These are phyloP conservation scores for Amia ocellicauda DNA, from an alignment of 2,113 vertebrate species.

Conservation along the genomic window DNA sequence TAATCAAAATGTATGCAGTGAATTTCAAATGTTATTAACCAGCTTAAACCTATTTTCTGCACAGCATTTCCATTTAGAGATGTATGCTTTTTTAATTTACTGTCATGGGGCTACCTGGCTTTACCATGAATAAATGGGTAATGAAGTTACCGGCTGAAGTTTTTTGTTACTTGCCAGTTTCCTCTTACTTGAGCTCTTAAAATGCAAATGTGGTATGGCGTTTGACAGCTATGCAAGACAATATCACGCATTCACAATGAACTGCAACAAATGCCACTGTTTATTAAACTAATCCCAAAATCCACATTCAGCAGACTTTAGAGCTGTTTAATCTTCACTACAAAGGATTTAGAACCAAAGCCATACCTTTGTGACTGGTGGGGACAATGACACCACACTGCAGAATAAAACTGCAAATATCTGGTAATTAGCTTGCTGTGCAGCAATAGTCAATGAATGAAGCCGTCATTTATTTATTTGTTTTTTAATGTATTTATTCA, in stretches of 20 bases:
- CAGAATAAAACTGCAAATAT: not conserved
- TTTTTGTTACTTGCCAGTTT: not conserved
- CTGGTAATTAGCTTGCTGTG: not conserved
- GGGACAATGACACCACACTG: constrained; percentile 5
- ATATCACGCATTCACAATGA: constrained; percentile 57
- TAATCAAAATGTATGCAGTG: too few species aligned
- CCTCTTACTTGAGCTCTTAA: constrained; percentile 46
- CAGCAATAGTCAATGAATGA: too few species aligned
- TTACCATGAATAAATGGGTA: too few species aligned
- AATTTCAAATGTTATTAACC: too few species aligned
- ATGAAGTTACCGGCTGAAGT: too few species aligned
- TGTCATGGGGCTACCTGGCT: too few species aligned
- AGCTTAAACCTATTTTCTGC: too few species aligned
- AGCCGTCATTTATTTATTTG: too few species aligned
- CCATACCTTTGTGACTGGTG: not conserved
- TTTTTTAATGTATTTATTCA: too few species aligned
- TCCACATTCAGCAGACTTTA: constrained; percentile 63
- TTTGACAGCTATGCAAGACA: constrained; percentile 18
- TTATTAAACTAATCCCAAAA: constrained; percentile 74
- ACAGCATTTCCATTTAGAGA: too few species aligned
- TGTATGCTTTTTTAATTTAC: too few species aligned
- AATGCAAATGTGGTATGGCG: constrained; percentile 1
- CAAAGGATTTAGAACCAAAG: constrained; percentile 54
- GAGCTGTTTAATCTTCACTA: constrained; percentile 68
- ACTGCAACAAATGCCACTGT: constrained; percentile 61